Evolutionary conservation across 2,113 vertebrate species (phyloP).

Genomic region (Spheniscus mendiculus): DNA sequence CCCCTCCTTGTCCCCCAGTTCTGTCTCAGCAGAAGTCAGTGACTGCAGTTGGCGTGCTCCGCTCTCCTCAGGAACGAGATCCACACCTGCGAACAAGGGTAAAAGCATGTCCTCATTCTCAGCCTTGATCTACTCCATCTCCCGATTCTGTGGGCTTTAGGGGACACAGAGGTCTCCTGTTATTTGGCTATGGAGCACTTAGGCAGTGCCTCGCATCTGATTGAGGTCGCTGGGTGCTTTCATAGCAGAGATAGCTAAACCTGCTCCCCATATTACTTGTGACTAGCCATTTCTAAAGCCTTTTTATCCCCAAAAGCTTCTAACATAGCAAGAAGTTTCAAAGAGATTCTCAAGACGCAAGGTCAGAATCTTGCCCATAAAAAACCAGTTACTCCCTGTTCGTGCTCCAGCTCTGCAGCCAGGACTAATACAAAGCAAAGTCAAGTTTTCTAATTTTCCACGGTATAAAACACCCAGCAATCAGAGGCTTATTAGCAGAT

Average conservation of each 20-base stretch:
- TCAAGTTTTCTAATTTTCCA: constrained; percentile 19
- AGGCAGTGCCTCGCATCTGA: neutral
- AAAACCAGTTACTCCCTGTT: neutral
- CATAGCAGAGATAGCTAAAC: neutral
- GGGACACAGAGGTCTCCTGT: neutral
- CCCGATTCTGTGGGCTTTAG: neutral
- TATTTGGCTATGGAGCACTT: neutral
- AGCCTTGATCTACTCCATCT: neutral
- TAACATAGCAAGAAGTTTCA: neutral
- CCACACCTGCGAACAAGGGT: neutral
- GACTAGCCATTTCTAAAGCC: neutral
- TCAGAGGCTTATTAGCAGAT: constrained; percentile 37
- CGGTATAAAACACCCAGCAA: neutral
- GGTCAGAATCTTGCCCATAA: neutral
- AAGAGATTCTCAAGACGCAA: neutral
- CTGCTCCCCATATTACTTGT: neutral
- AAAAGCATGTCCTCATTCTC: neutral
- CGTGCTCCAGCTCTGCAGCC: neutral
- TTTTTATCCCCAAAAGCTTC: neutral
- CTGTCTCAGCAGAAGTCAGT: neutral
- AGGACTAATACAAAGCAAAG: neutral
- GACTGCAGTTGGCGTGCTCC: neutral
- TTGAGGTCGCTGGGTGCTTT: neutral
- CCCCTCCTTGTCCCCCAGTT: neutral
- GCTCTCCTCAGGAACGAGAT: neutral